Evolutionary conservation across 2,113 vertebrate genomes (phyloP), one percentile per base, ranked within the genome.

Genomic region (Nerophis lumbriciformis): DNA sequence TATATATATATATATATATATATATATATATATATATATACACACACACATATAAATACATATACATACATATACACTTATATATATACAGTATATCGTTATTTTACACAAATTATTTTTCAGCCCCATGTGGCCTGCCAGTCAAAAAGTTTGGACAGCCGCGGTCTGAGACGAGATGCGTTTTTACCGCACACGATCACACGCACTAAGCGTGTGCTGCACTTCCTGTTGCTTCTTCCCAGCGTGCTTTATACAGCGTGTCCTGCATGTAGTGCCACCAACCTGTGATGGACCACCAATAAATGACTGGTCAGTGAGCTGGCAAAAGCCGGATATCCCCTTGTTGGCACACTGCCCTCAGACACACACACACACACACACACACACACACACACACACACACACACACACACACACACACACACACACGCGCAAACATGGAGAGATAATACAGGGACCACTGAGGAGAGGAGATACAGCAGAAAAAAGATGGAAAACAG

Each of bases 201-300:
- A 49, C 53, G 44, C 48, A 42, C 13, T 36, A 35, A 28, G 19
- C 55, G 50, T 48, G 37, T 38, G 53, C 11, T 65, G 61, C 35
- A 44, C 16, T 6, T 59, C 50, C 60, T 45, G n/a, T 50, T 10
- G 65, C 63, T 70, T 77, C 28, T 66, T 54, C 42, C 59, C 48
- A 53, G 35, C 51, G 75, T 52, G 15, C 45, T 36, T 36, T 42
- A 36, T 44, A 28, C 37, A n/a, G 53, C 48, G 50, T 50, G 44
- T 55, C 21, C 28, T 48, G 6, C 28, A 60, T 69, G 39, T 51
- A 16, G 8, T 9, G 75, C 78, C 72, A 76, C 68, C 75, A 63
- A 75, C 83, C 85, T 62, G 67, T 57, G 61, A 80, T 63, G 80
- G 82, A 44, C 71, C 77, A 74, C 81, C 83, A 80, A 83, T 82